phyloP scores from a whole-genome alignment of 2,797 vertebrate species.

The Dipus sagitta region DNA sequence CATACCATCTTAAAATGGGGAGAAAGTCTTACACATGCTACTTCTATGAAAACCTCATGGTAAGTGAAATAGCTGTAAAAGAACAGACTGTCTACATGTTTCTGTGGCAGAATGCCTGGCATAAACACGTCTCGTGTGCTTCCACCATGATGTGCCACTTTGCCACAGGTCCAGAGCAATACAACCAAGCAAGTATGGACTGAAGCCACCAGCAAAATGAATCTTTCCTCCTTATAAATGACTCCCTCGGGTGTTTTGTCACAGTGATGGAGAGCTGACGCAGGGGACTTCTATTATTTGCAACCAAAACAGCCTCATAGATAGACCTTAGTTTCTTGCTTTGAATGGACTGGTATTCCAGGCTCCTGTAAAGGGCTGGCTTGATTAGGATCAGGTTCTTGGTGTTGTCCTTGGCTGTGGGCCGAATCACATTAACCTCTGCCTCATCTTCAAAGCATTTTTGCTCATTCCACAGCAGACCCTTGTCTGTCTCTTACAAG shows the following conservation, averaged over 20 bases:
- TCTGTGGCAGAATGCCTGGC: background rate
- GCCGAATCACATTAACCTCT: background rate
- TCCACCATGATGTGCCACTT: background rate
- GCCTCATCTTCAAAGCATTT: background rate
- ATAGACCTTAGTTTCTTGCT: too few species aligned
- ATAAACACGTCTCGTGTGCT: background rate
- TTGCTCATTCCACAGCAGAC: background rate
- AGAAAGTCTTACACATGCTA: accelerated
- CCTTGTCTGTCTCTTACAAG: background rate
- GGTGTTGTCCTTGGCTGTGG: background rate
- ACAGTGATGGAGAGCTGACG: too few species aligned
- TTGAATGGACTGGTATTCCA: too few species aligned
- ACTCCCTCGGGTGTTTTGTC: too few species aligned
- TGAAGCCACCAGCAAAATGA: too few species aligned
- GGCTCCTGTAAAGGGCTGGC: too few species aligned
- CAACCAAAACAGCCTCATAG: too few species aligned
- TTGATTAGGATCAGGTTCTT: background rate
- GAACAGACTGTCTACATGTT: background rate
- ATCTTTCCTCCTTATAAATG: too few species aligned
- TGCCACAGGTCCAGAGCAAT: background rate
- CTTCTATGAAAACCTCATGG: background rate
- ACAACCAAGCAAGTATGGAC: background rate
- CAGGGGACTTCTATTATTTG: too few species aligned
- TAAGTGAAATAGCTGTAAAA: background rate
- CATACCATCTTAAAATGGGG: background rate